Base-by-base conservation (phyloP, 1,140 invertebrate species). In the Magallana ariakensis region DNA sequence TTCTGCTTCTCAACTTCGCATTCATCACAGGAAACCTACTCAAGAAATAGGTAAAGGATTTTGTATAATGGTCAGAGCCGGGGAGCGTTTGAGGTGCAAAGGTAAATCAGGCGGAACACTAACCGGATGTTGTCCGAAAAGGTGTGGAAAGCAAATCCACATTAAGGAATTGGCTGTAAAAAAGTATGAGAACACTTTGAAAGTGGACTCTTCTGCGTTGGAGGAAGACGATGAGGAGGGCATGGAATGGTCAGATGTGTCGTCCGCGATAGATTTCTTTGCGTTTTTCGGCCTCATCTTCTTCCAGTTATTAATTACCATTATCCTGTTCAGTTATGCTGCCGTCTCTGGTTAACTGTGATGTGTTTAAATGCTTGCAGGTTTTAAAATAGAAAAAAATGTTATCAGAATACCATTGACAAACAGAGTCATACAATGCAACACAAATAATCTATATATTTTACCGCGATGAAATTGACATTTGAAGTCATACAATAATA, bases 1-100 rank as follows among this genome's bases (percentile, higher is more conserved):
- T 56, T 54, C 80, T 10, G 53, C 80, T 16, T 22, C 54, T 26
- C 80, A 82, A 82, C 80, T 82, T 10, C 16, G 80, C 53, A 54
- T 82, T 54, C 55, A 56, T 82, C 80, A 82, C 22, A 75, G 66
- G 10, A 75, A 19, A 13, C 3, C 66, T 26, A 26, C 22, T 33
- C 53, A 26, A 13, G 22, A 75, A 33, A 33, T 75, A 75, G 66
- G 66, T 11, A 33, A 75, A 75, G 6, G 22, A 33, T 75, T 22
- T 22, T 0, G 66, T 26, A 26, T 26, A 10, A 10, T 75, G 22
- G 22, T 75, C 7, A 33, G 66, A 75, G 3, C 13, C 1, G 66
- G 3, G 15, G 33, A 11, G 22, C 22, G 66, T 2, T 11, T 75
- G 19, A 22, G 66, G 15, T 75, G 66, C 15, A 19, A 70, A 10